phyloP scores from a whole-genome alignment of 2,797 vertebrate species.

The Ceyx erithaca region DNA sequence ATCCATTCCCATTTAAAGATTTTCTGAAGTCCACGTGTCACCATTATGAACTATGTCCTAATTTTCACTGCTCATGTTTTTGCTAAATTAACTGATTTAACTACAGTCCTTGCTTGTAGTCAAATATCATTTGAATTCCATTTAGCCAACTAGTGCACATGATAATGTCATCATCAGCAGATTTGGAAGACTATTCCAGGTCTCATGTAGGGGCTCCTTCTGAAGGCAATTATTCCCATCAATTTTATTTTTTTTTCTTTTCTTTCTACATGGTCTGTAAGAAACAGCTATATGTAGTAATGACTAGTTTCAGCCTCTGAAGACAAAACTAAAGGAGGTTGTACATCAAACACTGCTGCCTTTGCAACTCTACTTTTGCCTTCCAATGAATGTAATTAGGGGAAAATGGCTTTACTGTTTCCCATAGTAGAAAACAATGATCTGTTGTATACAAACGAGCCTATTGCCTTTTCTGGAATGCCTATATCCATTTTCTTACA shows the following conservation, averaged over 20 bases:
- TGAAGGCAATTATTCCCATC: not conserved
- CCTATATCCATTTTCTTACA: not conserved
- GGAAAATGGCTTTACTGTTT: not conserved
- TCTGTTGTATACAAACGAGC: not conserved
- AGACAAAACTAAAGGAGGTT: not conserved
- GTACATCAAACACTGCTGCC: accelerated
- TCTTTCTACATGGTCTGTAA: not conserved
- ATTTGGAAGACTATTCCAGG: not conserved
- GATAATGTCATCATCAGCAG: not conserved
- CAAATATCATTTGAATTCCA: not conserved
- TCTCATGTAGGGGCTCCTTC: not conserved
- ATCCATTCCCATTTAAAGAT: not conserved
- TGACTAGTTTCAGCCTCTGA: not conserved
- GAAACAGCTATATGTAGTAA: not conserved
- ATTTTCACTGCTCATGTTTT: not conserved
- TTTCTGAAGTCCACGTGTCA: not conserved
- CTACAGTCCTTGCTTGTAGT: not conserved
- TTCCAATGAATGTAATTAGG: not conserved
- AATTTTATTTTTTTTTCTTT: not conserved
- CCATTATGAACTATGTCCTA: not conserved
- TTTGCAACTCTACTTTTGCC: not conserved
- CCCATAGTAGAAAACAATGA: not conserved
- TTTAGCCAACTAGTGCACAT: not conserved
- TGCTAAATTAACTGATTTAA: not conserved
- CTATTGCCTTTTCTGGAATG: not conserved